Evolutionary conservation across 2,797 vertebrate genomes (phyloP), one percentile per base, ranked within the genome.

Genomic region (Melanotaenia trifasciata): DNA sequence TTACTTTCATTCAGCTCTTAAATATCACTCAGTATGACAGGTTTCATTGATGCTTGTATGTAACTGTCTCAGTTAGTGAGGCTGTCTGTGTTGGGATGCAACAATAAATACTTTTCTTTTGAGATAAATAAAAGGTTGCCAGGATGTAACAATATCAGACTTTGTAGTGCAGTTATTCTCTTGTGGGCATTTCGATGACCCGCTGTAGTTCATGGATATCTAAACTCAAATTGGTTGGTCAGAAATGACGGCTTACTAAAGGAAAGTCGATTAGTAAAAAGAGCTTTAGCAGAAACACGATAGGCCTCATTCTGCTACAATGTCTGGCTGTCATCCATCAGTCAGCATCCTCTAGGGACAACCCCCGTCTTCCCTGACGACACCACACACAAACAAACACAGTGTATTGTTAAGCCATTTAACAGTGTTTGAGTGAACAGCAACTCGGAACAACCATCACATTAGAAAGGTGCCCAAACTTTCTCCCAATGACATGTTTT

Each of bases 251-350:
- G 36, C 26, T 36, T 57, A 32, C 13, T 3, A 11, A 51, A 65
- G 54, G 16, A 33, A 22, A 72, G 70, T 65, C 79, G 68, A 78
- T 80, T 83, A 76, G 69, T 24, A 64, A 32, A n/a, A 58, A 78
- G 68, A 84, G 83, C 79, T 73, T 72, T 0, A 72, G 69, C 66
- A 80, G 87, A 84, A 90, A 89, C 80, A 61, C 47, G 80, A 88
- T 71, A 79, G 69, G 79, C 64, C 64, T 83, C 75, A 36, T 43
- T 69, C 54, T 47, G 75, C 69, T 67, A 10, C 78, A 56, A 4
- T 26, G 70, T 79, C 70, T 85, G 79, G 61, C 79, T 72, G 78
- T 76, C 51, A 78, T 71, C 74, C 72, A 78, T 80, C 79, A 75
- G 57, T 77, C 77, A 61, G 73, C 67, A 66, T 87, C 67, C 69